Percentiles rank a stretch among this genome's conserved stretches.
Conservation (phyloP, 2,888 invertebrate species). For the Melitaea athalia region DNA sequence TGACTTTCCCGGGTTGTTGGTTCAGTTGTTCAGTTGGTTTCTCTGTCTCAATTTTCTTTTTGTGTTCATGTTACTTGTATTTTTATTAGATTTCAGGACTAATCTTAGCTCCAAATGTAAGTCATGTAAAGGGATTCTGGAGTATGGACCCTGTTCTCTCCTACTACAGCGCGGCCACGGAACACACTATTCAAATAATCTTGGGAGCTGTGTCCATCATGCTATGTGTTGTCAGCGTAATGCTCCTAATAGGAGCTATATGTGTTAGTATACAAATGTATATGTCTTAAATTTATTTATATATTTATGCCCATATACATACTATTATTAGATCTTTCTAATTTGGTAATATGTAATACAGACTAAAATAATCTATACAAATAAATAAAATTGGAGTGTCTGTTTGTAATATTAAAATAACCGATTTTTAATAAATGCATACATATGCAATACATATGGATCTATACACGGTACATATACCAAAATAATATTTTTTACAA, state of each 20-base stretch:
- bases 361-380: too few relatives aligned
- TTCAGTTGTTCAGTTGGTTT: too few relatives aligned
- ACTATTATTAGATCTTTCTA: too few relatives aligned
- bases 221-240: conserved; percentile 56
- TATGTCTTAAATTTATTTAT: neutral
- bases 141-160: conserved; percentile 54
- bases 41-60: neutral
- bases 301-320: too few relatives aligned
- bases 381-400: too few relatives aligned
- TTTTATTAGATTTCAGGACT: conserved; percentile 56
- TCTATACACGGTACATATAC: too few relatives aligned
- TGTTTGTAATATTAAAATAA: too few relatives aligned
- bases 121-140: conserved; percentile 58
- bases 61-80: neutral
- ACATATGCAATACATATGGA: too few relatives aligned
- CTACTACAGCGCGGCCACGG: conserved; percentile 54
- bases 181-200: conserved; percentile 52
- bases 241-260: conserved; percentile 56
- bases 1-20: too few relatives aligned
- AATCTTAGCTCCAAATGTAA: conserved; percentile 64
- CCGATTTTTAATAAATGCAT: too few relatives aligned
- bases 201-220: conserved; percentile 58
- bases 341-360: too few relatives aligned
- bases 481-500: too few relatives aligned
- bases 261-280: conserved; percentile 52